Evolutionary conservation across 2,888 invertebrate genomes (phyloP).

Genomic region (Sminthurides aquaticus): DNA sequence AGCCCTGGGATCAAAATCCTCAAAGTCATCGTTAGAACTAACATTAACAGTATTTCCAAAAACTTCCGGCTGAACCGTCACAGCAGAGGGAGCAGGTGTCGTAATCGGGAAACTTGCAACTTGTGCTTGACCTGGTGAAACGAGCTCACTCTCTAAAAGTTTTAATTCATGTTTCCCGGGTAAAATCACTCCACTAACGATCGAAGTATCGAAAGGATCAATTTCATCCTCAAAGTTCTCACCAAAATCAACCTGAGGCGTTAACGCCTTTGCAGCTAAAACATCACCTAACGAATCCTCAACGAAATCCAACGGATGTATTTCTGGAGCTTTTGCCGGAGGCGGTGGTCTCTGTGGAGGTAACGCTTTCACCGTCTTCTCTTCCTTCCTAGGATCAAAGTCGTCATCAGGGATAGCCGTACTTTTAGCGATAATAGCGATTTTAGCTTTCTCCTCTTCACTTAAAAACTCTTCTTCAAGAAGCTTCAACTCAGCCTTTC

Average conservation of each 20-base stretch:
- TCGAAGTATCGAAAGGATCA: slow-evolving; percentile 80
- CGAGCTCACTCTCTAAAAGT: slow-evolving; percentile 67
- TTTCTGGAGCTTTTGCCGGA: slow-evolving; percentile 8
- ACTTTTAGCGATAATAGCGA: slow-evolving; percentile 54
- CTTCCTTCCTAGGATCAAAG: slow-evolving; percentile 41
- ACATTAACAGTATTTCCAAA: too few relatives aligned
- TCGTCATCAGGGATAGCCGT: slow-evolving; percentile 44
- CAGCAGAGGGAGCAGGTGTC: neutral
- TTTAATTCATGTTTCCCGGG: slow-evolving; percentile 67
- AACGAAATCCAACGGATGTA: slow-evolving; percentile 30
- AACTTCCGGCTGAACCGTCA: too few relatives aligned
- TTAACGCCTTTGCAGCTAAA: slow-evolving; percentile 23
- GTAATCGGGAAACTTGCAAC: neutral
- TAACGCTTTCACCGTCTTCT: slow-evolving; percentile 15
- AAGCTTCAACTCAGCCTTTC: slow-evolving; percentile 68
- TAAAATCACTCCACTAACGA: slow-evolving; percentile 58
- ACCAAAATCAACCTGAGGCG: slow-evolving; percentile 21
- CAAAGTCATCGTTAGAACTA: neutral
- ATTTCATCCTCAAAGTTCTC: slow-evolving; percentile 50
- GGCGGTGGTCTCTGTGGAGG: slow-evolving; percentile 4
- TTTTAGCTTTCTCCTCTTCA: slow-evolving; percentile 46
- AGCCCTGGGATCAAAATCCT: slow-evolving; percentile 71
- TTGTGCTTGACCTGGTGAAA: slow-evolving; percentile 11
- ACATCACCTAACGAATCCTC: slow-evolving; percentile 8
- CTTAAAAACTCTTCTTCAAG: slow-evolving; percentile 68